A percentile compares a stretch with the other conserved stretches of the same genome.
phyloP scores from a whole-genome alignment of 2,113 vertebrate genomes.

The Bubo bubo region DNA sequence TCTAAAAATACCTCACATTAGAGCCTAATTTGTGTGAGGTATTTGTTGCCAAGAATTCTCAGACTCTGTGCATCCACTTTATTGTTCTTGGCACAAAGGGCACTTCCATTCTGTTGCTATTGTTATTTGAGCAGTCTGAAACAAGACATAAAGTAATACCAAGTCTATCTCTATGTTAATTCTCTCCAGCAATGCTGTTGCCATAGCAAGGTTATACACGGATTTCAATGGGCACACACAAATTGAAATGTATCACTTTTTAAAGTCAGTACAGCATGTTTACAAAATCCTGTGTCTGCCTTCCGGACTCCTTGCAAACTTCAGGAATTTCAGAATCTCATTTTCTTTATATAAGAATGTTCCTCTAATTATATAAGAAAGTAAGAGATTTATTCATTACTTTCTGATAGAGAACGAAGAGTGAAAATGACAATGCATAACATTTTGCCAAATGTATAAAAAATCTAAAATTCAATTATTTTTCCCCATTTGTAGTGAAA shows the following conservation, averaged over 20 bases:
- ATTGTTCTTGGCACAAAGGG: conserved; percentile 53
- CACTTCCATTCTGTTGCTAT: conserved; percentile 42
- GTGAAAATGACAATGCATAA: neutral
- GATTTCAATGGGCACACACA: neutral
- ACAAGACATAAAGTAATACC: conserved; percentile 27
- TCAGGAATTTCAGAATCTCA: neutral
- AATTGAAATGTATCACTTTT: neutral
- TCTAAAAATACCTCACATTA: conserved; percentile 28
- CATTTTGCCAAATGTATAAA: neutral
- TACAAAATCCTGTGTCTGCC: neutral
- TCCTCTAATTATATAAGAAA: neutral
- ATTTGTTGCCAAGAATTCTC: conserved; percentile 52
- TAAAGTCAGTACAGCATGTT: neutral
- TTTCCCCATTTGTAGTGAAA: neutral
- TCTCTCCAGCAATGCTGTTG: neutral
- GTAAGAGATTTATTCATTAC: neutral
- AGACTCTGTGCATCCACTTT: conserved; percentile 46
- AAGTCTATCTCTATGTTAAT: conserved; percentile 18
- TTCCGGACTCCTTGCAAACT: neutral
- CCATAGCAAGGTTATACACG: conserved; percentile 5
- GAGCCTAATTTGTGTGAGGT: neutral
- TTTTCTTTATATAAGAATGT: neutral
- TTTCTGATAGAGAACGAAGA: neutral
- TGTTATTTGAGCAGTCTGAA: conserved; percentile 59
- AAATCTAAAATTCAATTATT: neutral